Evolutionary conservation across 2,797 vertebrate species (phyloP).

Genomic region (Tragelaphus oryx): DNA sequence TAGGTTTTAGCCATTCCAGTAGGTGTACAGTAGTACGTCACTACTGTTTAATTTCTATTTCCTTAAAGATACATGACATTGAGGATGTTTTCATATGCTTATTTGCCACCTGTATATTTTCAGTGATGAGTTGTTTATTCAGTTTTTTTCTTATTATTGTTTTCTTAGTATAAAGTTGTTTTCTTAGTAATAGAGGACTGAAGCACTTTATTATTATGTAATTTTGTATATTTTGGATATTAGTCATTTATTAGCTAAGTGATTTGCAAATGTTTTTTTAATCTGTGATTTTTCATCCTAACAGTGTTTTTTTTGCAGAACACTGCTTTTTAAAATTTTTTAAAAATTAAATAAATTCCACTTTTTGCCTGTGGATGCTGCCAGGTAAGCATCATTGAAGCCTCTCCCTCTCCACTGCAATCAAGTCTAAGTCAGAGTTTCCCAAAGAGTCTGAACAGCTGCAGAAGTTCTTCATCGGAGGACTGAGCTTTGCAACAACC

Average conservation of each 20-base stretch:
- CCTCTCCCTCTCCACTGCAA: not conserved
- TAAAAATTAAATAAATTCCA: not conserved
- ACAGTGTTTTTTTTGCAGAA: not conserved
- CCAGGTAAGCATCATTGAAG: not conserved
- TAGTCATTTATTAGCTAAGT: not conserved
- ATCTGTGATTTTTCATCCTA: not conserved
- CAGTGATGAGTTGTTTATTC: not conserved
- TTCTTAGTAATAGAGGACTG: not conserved
- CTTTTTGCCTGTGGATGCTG: not conserved
- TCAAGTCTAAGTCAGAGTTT: not conserved
- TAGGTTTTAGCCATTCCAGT: not conserved
- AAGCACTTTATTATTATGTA: not conserved
- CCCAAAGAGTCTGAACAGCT: not conserved
- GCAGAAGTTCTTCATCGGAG: not conserved
- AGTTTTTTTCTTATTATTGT: not conserved
- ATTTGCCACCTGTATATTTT: not conserved
- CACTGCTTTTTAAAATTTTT: not conserved
- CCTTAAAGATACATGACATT: not conserved
- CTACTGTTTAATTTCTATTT: not conserved
- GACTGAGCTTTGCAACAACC: not conserved
- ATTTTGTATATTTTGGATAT: not conserved
- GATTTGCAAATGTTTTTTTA: not conserved
- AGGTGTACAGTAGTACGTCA: not conserved
- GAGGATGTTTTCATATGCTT: not conserved
- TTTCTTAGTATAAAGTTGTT: not conserved